phyloP scores from a whole-genome alignment of 2,113 vertebrate species.

The Osmerus mordax region DNA sequence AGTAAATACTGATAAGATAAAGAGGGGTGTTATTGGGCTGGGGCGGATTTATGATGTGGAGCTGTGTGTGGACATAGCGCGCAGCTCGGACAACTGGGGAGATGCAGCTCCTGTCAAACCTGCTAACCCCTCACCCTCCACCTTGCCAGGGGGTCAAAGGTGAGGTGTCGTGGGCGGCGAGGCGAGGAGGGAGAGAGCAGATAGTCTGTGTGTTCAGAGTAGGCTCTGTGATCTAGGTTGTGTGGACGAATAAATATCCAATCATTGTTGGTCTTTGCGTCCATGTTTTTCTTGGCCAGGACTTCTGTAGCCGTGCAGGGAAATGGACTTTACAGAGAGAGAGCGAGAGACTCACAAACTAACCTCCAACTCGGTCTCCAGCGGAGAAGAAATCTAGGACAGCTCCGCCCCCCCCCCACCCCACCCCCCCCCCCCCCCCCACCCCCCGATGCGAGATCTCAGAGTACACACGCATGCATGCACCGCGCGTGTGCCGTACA shows the following conservation, averaged over 20 bases:
- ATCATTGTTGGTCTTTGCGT: background rate
- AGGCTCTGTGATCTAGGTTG: background rate
- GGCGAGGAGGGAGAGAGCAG: background rate
- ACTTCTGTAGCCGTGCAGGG: background rate
- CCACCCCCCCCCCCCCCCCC: too few relatives aligned
- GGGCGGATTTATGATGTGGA: too few relatives aligned
- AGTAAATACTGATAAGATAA: too few relatives aligned
- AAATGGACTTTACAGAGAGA: background rate
- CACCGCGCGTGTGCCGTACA: background rate
- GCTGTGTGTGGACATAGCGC: too few relatives aligned
- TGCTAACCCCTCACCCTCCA: slow-evolving; percentile 34
- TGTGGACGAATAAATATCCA: background rate
- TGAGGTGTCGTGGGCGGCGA: slow-evolving; percentile 5
- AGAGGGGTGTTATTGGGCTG: too few relatives aligned
- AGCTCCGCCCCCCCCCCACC: too few relatives aligned
- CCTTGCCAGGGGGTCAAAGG: slow-evolving; percentile 16
- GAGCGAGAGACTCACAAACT: background rate
- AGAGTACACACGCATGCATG: background rate
- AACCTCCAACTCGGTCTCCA: background rate
- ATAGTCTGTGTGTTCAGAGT: background rate
- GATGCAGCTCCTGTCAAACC: too few relatives aligned
- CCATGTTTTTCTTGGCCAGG: slow-evolving; percentile 1
- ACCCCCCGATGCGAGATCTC: too few relatives aligned
- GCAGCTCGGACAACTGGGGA: too few relatives aligned
- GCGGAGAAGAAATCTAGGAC: slow-evolving; percentile 10